A percentile compares a stretch with the other conserved stretches of the same genome.
These are phyloP conservation scores for Hylaeus volcanicus DNA, from an alignment of 1,140 invertebrate genomes.

Conservation along the genomic window DNA sequence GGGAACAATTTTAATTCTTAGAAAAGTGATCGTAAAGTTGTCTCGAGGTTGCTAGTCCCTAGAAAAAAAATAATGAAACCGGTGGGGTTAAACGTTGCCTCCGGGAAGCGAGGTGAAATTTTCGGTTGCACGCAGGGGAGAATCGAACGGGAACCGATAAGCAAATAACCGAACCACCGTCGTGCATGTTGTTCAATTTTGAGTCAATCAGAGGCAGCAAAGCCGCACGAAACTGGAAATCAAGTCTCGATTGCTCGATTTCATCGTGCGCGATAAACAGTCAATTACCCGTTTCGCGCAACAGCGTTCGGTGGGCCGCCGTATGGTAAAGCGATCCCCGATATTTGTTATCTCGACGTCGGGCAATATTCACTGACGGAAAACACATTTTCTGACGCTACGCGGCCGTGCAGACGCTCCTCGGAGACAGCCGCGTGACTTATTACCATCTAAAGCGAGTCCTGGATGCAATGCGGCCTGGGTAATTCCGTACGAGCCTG, in stretches of 20 bases:
- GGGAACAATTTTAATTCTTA: too few relatives aligned
- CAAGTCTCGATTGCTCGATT: not conserved
- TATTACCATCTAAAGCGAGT: constrained; percentile 1
- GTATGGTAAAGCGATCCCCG: not conserved
- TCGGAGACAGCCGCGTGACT: not conserved
- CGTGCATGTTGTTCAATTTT: not conserved
- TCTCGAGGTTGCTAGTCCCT: too few relatives aligned
- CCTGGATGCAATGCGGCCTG: not conserved
- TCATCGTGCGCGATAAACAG: not conserved
- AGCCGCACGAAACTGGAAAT: not conserved
- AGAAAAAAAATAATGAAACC: too few relatives aligned
- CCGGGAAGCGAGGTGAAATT: too few relatives aligned
- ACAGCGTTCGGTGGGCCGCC: not conserved
- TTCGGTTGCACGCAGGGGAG: not conserved
- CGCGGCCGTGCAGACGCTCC: not conserved
- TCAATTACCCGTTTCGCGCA: not conserved
- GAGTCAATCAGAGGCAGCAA: not conserved
- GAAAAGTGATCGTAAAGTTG: too few relatives aligned
- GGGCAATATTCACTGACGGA: constrained; percentile 1
- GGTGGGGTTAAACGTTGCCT: too few relatives aligned
- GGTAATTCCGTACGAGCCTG: not conserved
- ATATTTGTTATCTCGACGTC: not conserved
- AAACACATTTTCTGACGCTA: not conserved
- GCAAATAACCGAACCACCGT: not conserved
- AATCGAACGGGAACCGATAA: not conserved